phyloP scores from a whole-genome alignment of 1,140 invertebrate genomes.

The Drosophila albomicans region DNA sequence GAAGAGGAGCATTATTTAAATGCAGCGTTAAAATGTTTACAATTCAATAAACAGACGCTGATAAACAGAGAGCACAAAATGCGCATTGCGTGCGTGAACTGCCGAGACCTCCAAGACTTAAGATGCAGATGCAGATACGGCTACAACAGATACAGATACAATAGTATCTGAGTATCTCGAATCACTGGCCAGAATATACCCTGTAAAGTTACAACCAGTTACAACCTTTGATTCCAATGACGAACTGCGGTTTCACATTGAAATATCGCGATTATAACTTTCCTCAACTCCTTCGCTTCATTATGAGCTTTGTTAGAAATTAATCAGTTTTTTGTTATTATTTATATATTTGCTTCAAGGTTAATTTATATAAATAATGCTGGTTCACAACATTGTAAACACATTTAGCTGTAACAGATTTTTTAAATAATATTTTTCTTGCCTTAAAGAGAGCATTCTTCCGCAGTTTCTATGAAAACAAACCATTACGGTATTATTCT shows the following conservation, averaged over 20 bases:
- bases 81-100: constrained; percentile 35
- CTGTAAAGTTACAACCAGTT: neutral
- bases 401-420: too few relatives aligned
- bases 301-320: too few relatives aligned
- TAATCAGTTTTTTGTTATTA: too few relatives aligned
- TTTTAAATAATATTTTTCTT: too few relatives aligned
- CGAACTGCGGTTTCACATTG: neutral
- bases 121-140: constrained; percentile 34
- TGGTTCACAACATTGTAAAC: too few relatives aligned
- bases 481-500: too few relatives aligned
- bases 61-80: constrained; percentile 50
- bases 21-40: constrained; percentile 81
- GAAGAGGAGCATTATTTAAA: constrained; percentile 66
- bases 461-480: too few relatives aligned
- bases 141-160: constrained; percentile 30
- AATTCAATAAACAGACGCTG: constrained; percentile 76
- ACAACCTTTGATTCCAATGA: neutral
- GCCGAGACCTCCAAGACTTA: constrained; percentile 28
- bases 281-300: too few relatives aligned
- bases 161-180: neutral
- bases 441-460: too few relatives aligned
- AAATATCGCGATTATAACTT: too few relatives aligned
- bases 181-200: neutral
- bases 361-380: too few relatives aligned
- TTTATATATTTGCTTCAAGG: too few relatives aligned